phyloP scores from a whole-genome alignment of 2,888 invertebrate genomes.

The Euplagia quadripunctaria region DNA sequence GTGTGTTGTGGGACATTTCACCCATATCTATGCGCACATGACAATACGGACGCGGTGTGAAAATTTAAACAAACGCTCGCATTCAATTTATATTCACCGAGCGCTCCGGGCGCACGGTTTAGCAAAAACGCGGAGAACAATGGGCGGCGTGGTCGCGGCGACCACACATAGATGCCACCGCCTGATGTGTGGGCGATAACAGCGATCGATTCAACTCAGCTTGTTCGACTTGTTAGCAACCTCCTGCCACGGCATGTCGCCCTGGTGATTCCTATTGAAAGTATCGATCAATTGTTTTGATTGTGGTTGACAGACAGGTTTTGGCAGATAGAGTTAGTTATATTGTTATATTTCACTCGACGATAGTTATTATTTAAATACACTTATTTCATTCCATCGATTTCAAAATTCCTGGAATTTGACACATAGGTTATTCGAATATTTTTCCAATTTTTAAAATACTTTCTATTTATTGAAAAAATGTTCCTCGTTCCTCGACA shows the following conservation, averaged over 20 bases:
- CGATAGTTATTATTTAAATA: neutral
- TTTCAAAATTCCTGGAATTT: neutral
- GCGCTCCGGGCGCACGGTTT: conserved; percentile 61
- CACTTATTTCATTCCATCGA: neutral
- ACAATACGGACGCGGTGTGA: conserved; percentile 61
- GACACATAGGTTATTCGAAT: neutral
- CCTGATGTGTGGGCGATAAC: conserved; percentile 66
- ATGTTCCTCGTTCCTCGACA: too few relatives aligned
- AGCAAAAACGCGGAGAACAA: conserved; percentile 60
- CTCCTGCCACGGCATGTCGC: conserved; percentile 65
- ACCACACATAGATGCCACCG: conserved; percentile 54
- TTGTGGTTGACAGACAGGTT: conserved; percentile 33
- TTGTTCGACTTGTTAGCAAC: conserved; percentile 51
- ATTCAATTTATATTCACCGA: conserved; percentile 73
- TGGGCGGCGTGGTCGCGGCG: conserved; percentile 49
- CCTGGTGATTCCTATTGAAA: conserved; percentile 71
- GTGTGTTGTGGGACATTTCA: conserved; percentile 47
- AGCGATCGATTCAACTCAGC: conserved; percentile 69
- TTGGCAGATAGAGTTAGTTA: conserved; percentile 10
- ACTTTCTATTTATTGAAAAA: too few relatives aligned
- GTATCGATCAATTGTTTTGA: conserved; percentile 59
- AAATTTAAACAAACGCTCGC: conserved; percentile 71
- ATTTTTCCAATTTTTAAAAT: too few relatives aligned
- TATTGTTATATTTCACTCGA: neutral
- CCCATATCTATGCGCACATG: conserved; percentile 59